Evolutionary conservation across 2,797 vertebrate species (phyloP).

Genomic region (Epinephelus awoara): DNA sequence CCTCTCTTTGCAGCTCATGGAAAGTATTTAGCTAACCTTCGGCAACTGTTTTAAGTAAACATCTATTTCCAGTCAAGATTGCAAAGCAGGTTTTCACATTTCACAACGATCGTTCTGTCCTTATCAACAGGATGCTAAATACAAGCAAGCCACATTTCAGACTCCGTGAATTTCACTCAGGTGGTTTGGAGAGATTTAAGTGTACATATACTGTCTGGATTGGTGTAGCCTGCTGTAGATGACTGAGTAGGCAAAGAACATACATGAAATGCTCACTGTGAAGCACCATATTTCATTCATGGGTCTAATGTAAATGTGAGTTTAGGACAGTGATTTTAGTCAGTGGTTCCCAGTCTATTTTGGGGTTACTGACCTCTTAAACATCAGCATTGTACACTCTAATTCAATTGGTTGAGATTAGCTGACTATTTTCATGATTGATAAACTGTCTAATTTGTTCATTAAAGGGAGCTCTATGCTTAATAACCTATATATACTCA

Average conservation of each 20-base stretch:
- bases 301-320: conserved; percentile 23
- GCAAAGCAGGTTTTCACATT: conserved; percentile 60
- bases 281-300: conserved; percentile 5
- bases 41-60: conserved; percentile 79
- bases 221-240: conserved; percentile 11
- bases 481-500: too few relatives aligned
- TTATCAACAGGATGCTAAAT: conserved; percentile 64
- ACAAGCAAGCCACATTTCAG: conserved; percentile 61
- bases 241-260: conserved; percentile 49
- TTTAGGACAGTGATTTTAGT: conserved; percentile 2
- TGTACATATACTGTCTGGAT: conserved; percentile 27
- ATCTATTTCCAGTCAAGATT: conserved; percentile 73
- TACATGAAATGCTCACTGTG: conserved; percentile 20
- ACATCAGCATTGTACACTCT: not conserved
- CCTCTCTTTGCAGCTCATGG: conserved; percentile 65
- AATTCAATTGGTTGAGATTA: not conserved
- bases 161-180: conserved; percentile 42
- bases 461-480: too few relatives aligned
- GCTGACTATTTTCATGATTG: not conserved
- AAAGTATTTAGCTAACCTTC: conserved; percentile 81
- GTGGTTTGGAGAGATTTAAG: conserved; percentile 48
- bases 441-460: not conserved
- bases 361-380: not conserved
- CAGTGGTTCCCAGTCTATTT: not conserved
- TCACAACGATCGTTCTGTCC: conserved; percentile 76